A percentile compares a stretch with the other conserved stretches of the same genome.
Conservation (phyloP, 1,140 invertebrate genomes). For the Calosoma granatense region DNA sequence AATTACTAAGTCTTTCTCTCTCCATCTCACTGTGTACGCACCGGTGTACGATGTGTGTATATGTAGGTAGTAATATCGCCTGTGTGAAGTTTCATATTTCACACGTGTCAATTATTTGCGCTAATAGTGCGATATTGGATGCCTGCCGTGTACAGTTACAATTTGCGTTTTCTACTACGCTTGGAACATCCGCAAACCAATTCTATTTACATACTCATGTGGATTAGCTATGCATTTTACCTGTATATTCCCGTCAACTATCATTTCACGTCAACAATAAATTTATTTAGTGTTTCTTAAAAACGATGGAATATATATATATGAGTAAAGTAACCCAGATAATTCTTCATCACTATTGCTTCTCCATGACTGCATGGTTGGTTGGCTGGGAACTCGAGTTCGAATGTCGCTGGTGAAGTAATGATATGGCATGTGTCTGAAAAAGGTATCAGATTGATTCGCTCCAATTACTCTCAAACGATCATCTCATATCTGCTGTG, state of each 20-base stretch:
- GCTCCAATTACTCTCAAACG: constrained; percentile 3
- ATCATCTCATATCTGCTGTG: constrained; percentile 6
- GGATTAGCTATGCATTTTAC: background rate
- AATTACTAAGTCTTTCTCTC: too few species aligned
- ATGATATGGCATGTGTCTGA: background rate
- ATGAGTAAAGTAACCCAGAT: background rate
- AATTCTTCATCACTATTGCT: background rate
- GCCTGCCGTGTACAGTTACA: too few species aligned
- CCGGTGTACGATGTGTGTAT: too few species aligned
- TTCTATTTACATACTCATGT: background rate
- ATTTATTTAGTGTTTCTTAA: too few species aligned
- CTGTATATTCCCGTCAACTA: background rate
- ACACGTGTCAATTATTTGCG: background rate
- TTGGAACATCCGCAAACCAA: too few species aligned
- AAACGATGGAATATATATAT: background rate
- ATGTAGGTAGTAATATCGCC: too few species aligned
- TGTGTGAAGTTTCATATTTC: background rate
- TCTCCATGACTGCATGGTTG: too few species aligned
- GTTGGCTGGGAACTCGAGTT: too few species aligned
- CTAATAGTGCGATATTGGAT: too few species aligned
- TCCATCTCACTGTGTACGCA: too few species aligned
- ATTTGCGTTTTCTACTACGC: too few species aligned
- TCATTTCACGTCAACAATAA: background rate
- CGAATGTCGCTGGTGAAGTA: background rate
- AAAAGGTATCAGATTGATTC: constrained; percentile 3